A percentile compares a stretch with the other conserved stretches of the same genome.
Conservation (phyloP, 2,888 invertebrate genomes). For the Philonicus albiceps region DNA sequence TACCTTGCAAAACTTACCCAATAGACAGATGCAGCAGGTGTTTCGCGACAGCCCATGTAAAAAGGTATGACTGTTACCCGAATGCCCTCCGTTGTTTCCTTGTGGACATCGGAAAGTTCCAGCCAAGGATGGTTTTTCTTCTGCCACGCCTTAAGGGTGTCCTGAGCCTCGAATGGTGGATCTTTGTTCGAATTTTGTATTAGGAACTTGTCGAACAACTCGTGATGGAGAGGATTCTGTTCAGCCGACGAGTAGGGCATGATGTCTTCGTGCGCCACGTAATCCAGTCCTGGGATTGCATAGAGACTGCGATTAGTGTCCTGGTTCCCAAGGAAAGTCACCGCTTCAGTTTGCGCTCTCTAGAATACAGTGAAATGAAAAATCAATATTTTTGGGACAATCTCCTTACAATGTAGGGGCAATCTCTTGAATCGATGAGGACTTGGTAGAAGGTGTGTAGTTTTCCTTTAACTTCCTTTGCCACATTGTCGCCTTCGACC, state of each 20-base stretch:
- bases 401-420: conserved; percentile 78
- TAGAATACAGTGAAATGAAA: conserved; percentile 47
- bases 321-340: conserved; percentile 95
- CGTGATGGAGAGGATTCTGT: conserved; percentile 89
- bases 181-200: conserved; percentile 79
- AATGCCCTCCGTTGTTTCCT: conserved; percentile 95
- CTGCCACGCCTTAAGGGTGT: conserved; percentile 93
- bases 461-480: conserved; percentile 88
- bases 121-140: conserved; percentile 98
- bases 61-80: conserved; percentile 98
- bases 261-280: conserved; percentile 97
- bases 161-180: conserved; percentile 87
- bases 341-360: conserved; percentile 98
- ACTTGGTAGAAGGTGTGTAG: conserved; percentile 98
- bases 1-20: conserved; percentile 65
- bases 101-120: conserved; percentile 94
- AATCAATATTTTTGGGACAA: neutral
- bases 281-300: conserved; percentile 96
- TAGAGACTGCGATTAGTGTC: conserved; percentile 94
- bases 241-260: conserved; percentile 92
- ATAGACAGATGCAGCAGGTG: conserved; percentile 89
- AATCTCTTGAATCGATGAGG: conserved; percentile 95
- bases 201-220: conserved; percentile 95
- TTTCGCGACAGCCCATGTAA: conserved; percentile 94
- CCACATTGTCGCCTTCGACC: conserved; percentile 64